Evolutionary conservation across 2,888 invertebrate species (phyloP).

Genomic region (Micoletzkya japonica): DNA sequence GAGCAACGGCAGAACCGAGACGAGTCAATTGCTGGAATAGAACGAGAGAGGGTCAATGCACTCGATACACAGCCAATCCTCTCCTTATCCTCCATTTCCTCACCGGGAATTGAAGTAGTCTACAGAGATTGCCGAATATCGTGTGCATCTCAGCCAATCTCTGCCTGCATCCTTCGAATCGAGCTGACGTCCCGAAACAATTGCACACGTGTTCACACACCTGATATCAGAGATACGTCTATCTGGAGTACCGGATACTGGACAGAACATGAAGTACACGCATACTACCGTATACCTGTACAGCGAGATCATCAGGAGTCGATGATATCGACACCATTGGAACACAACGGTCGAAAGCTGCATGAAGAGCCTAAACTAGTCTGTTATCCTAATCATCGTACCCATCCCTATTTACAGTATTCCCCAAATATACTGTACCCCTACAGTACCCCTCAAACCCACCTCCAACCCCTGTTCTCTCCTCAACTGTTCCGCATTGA

Average conservation of each 20-base stretch:
- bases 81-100: conserved; percentile 21
- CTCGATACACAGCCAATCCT: background rate
- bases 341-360: conserved; percentile 90
- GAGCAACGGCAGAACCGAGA: conserved; percentile 83
- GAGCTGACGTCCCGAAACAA: conserved; percentile 92
- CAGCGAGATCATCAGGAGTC: conserved; percentile 78
- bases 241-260: no score
- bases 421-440: background rate
- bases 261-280: background rate
- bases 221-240: conserved; percentile 21
- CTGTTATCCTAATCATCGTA: no score
- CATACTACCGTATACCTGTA: conserved; percentile 68
- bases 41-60: background rate
- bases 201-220: conserved; percentile 83
- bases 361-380: conserved; percentile 75
- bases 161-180: conserved; percentile 87
- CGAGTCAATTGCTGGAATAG: conserved; percentile 77
- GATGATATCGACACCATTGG: conserved; percentile 82
- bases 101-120: conserved; percentile 83
- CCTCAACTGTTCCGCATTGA: conserved; percentile 95
- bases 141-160: conserved; percentile 83
- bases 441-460: background rate
- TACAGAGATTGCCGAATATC: conserved; percentile 82
- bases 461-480: conserved; percentile 89
- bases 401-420: background rate